Conservation (phyloP, 1,140 invertebrate genomes). For the Ceratoteleas bidentatus region DNA sequence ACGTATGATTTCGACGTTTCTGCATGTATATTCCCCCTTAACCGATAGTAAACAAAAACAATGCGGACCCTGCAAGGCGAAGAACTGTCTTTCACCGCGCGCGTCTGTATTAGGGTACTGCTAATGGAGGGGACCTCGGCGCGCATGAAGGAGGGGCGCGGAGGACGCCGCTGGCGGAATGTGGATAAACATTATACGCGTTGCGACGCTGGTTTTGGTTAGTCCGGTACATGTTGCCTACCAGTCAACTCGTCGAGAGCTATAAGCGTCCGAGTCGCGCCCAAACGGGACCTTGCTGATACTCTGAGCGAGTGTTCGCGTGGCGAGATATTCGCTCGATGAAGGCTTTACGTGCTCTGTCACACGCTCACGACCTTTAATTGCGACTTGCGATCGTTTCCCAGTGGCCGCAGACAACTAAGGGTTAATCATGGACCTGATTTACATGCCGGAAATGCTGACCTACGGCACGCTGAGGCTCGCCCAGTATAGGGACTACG, state of each 20-base stretch:
- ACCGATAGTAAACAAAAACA: too few species aligned
- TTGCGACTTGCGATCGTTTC: neutral
- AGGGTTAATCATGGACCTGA: constrained; percentile 73
- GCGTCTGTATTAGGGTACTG: constrained; percentile 11
- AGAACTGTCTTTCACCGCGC: neutral
- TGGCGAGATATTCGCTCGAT: neutral
- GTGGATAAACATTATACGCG: constrained; percentile 52
- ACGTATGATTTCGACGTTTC: too few species aligned
- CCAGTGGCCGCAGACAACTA: neutral
- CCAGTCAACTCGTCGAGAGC: constrained; percentile 15
- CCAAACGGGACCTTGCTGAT: too few species aligned
- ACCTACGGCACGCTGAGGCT: constrained; percentile 79
- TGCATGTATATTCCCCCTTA: too few species aligned
- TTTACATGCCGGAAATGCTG: constrained; percentile 77
- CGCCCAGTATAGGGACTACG: constrained; percentile 81
- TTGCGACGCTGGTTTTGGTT: constrained; percentile 47
- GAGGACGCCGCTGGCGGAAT: constrained; percentile 19
- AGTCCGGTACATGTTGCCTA: constrained; percentile 36
- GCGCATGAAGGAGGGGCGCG: neutral
- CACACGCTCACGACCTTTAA: neutral
- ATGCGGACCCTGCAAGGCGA: too few species aligned
- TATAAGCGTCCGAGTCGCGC: too few species aligned
- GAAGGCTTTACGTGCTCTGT: neutral
- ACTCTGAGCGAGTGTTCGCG: constrained; percentile 1
- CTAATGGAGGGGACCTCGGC: neutral